Percentiles rank a stretch among this genome's conserved stretches.
These are phyloP conservation scores for Drosophila suzukii DNA, from an alignment of 1,140 invertebrate genomes.

Conservation along the genomic window DNA sequence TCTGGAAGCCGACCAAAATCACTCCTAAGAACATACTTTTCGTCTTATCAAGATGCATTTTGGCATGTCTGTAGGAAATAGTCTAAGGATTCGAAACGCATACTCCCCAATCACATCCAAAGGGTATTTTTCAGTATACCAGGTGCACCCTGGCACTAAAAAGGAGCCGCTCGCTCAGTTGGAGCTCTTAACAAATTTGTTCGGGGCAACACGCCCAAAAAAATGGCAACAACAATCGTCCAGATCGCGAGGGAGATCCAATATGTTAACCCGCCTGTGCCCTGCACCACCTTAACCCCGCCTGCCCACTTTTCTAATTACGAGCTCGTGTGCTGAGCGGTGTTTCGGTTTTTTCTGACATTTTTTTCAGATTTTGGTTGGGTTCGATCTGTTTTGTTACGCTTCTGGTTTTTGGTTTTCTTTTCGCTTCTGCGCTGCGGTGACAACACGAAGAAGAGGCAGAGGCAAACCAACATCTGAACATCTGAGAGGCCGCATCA, in stretches of 20 bases:
- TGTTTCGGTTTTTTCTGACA: conserved; percentile 38
- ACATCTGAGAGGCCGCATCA: conserved; percentile 36
- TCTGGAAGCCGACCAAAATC: neutral
- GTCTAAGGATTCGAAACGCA: neutral
- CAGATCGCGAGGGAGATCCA: conserved; percentile 33
- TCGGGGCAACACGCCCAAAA: conserved; percentile 78
- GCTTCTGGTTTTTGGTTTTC: conserved; percentile 83
- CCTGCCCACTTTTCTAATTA: conserved; percentile 66
- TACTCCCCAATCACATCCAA: neutral
- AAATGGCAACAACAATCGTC: conserved; percentile 38
- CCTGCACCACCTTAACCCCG: conserved; percentile 3
- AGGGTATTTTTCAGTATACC: conserved; percentile 22
- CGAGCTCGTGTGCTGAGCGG: conserved; percentile 68
- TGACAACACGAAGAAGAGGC: conserved; percentile 65
- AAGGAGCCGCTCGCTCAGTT: conserved; percentile 80
- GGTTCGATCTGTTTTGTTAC: conserved; percentile 71
- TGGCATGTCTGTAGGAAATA: neutral
- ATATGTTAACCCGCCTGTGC: conserved; percentile 26
- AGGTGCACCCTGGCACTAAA: conserved; percentile 71
- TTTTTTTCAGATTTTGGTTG: conserved; percentile 17
- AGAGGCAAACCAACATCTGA: conserved; percentile 11
- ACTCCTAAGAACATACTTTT: neutral
- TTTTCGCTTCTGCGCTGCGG: conserved; percentile 62
- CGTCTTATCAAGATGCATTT: neutral
- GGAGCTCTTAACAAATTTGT: conserved; percentile 84